These are phyloP conservation scores for Boulengerochromis microlepis DNA, from an alignment of 2,113 vertebrate genomes.

Conservation along the genomic window DNA sequence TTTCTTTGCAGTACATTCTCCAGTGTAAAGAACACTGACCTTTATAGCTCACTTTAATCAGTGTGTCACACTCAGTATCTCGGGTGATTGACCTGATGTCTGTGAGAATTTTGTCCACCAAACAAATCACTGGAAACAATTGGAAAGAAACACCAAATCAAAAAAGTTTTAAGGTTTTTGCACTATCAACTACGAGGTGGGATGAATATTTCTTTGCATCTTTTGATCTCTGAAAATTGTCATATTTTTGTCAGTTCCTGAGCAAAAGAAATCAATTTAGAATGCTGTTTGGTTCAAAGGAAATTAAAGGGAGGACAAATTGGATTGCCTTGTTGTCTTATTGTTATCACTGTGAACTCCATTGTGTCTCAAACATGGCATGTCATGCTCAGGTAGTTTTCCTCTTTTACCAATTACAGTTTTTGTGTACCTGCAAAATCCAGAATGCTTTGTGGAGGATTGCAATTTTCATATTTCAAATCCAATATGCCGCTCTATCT, in stretches of 20 bases:
- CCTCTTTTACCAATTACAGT: not conserved
- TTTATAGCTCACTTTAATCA: not conserved
- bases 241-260: not conserved
- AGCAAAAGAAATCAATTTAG: not conserved
- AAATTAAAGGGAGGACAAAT: not conserved
- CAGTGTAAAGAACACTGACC: not conserved
- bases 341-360: not conserved
- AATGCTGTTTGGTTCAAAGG: not conserved
- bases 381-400: not conserved
- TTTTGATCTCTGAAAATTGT: not conserved
- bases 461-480: slow-evolving; percentile 36
- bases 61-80: not conserved
- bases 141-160: not conserved
- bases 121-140: not conserved
- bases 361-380: not conserved
- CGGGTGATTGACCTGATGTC: not conserved
- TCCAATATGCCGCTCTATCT: slow-evolving; percentile 8
- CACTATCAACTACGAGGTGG: not conserved
- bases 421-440: slow-evolving; percentile 21
- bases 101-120: not conserved
- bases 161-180: not conserved
- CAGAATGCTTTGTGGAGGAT: not conserved
- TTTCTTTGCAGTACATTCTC: not conserved
- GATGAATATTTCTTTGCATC: not conserved
- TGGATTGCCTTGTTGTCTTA: not conserved